Evolutionary conservation across 2,113 vertebrate genomes (phyloP).

Genomic region (Ammodytes dubius): DNA sequence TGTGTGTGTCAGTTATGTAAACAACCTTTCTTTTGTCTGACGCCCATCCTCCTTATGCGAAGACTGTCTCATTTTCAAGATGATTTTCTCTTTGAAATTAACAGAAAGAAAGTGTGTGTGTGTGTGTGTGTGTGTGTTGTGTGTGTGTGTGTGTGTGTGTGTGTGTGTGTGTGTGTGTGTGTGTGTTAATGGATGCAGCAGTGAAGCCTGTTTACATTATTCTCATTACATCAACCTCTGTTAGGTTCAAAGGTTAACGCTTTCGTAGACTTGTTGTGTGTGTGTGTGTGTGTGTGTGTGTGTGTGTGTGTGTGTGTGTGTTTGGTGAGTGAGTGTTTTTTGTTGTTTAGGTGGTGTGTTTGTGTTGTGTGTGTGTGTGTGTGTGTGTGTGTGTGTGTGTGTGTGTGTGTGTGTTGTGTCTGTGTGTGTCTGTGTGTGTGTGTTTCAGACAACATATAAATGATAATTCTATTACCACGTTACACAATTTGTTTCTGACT

Average conservation of each 20-base stretch:
- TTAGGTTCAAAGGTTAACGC: constrained; percentile 14
- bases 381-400: neutral
- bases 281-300: neutral
- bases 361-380: neutral
- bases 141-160: constrained; percentile 2
- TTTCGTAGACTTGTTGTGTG: neutral
- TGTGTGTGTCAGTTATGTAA: too few species aligned
- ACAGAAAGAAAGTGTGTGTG: neutral
- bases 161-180: neutral
- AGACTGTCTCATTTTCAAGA: neutral
- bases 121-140: neutral
- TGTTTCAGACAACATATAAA: too few species aligned
- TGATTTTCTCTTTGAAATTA: neutral
- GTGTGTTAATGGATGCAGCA: constrained; percentile 14
- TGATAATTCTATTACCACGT: too few species aligned
- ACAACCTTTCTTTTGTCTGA: neutral
- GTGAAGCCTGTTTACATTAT: neutral
- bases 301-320: neutral
- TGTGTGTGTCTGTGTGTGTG: too few species aligned
- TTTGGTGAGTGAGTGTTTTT: neutral
- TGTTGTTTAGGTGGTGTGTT: neutral
- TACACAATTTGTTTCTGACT: too few species aligned
- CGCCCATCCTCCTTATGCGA: neutral
- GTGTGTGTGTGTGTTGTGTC: neutral
- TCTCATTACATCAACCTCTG: constrained; percentile 22